A percentile compares a stretch with the other conserved stretches of the same genome.
Conservation (phyloP, 35 echinoderm and acorn worm genomes). For the Lytechinus variegatus region DNA sequence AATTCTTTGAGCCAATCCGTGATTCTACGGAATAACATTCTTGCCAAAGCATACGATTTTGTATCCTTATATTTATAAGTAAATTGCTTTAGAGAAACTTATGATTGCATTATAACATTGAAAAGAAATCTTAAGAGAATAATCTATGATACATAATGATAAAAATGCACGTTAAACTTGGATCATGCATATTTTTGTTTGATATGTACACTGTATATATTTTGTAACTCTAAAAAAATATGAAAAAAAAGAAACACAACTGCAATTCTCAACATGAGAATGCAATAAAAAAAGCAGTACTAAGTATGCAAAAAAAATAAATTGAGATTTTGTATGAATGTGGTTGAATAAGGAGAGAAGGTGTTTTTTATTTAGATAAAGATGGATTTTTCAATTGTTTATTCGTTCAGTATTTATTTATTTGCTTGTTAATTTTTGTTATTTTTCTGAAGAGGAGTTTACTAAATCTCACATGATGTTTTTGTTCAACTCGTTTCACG, state of each 20-base stretch:
- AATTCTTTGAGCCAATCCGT: background rate
- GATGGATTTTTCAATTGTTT: no score
- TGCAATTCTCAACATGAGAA: conserved; percentile 25
- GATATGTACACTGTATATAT: conserved; percentile 42
- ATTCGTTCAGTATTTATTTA: no score
- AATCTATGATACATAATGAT: conserved; percentile 27
- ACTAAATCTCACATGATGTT: no score
- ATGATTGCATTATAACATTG: conserved; percentile 37
- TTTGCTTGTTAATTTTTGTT: no score
- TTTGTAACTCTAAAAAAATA: conserved; percentile 40
- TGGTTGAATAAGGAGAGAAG: no score
- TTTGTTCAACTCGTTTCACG: no score
- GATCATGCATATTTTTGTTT: conserved; percentile 49
- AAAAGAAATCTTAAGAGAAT: background rate
- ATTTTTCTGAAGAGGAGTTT: no score
- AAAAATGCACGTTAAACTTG: background rate
- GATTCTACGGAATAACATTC: background rate
- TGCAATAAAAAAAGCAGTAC: conserved; percentile 49
- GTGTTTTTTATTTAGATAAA: no score
- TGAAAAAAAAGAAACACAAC: conserved; percentile 23
- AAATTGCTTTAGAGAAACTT: background rate
- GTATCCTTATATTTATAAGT: background rate
- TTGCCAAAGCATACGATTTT: background rate
- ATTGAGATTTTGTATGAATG: no score
- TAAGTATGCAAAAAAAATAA: conserved; percentile 45